Base-by-base conservation (phyloP, 2,113 vertebrate genomes). In the Kryptolebias marmoratus region DNA sequence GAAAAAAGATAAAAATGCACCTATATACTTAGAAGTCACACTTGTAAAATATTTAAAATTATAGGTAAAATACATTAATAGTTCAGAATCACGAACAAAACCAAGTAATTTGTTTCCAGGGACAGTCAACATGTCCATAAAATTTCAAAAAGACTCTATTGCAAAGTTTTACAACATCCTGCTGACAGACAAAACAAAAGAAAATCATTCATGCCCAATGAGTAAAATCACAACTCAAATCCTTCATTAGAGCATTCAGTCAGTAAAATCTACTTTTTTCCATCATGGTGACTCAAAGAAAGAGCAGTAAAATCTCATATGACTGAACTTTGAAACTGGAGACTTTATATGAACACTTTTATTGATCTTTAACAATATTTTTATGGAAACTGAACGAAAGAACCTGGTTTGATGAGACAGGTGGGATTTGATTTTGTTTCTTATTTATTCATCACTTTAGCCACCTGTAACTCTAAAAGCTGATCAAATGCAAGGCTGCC, bases 291-390 rank as follows among this genome's bases (percentile, higher is more conserved):
- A 44, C 39, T 56, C 27, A 52, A 50, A 75, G 52, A 73, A 31
- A 0, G 56, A 61, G 82, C 71, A 32, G 73, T 68, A 73, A 81
- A 88, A 28, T 58, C 50, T 80, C 88, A 86, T 83, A 81, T 65
- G 77, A 64, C 61, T 78, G 73, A 64, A 81, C 86, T 76, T 77
- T 83, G 82, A 68, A 42, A 71, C n/a, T 6, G 31, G 47, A 67
- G 62, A 5, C 27, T 0, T 22, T 69, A 39, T 48, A 1, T 58
- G 45, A 50, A 12, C 16, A 11, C 10, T 13, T 50, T 63, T 47
- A n/a, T 49, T 1, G 16, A 18, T 49, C n/a, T 48, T 44, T 55
- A 45, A 11, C 30, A 32, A 0, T 5, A 12, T 53, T 59, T 53
- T 28, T 44, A 30, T 59, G 30, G 16, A 65, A 22, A 48, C 28